These are phyloP conservation scores for Geotrupes spiniger DNA, from an alignment of 2,888 invertebrate species.

Conservation along the genomic window DNA sequence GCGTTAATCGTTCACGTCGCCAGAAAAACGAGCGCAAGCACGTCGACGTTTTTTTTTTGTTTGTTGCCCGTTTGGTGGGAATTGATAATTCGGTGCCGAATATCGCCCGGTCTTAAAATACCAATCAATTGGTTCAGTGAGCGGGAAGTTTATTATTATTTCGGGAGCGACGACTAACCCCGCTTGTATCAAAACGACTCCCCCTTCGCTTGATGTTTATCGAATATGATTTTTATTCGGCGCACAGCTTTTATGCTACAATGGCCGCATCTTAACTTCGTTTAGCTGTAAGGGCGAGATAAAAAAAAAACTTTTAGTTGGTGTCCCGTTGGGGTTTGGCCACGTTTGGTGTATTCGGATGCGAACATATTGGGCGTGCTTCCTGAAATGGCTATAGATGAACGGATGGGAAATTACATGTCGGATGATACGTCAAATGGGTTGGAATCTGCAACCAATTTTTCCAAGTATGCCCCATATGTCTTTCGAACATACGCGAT, in stretches of 20 bases:
- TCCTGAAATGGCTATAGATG: no score
- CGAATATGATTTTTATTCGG: slow-evolving; percentile 38
- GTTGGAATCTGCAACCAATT: no score
- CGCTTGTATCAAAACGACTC: slow-evolving; percentile 44
- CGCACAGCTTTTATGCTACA: slow-evolving; percentile 28
- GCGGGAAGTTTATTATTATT: slow-evolving; percentile 46
- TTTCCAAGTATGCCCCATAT: no score
- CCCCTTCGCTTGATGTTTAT: slow-evolving; percentile 36
- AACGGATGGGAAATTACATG: no score
- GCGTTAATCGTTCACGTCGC: neutral
- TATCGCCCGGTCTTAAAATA: slow-evolving; percentile 39
- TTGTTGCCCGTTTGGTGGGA: neutral
- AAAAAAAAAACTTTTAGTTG: slow-evolving; percentile 15
- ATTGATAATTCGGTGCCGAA: slow-evolving; percentile 27
- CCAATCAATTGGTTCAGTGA: slow-evolving; percentile 46
- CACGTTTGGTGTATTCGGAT: no score
- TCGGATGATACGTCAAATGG: no score
- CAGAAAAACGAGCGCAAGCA: neutral
- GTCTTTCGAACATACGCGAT: no score
- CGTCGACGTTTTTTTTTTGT: neutral
- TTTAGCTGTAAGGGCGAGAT: slow-evolving; percentile 26
- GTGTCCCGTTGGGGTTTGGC: neutral
- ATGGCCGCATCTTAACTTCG: slow-evolving; percentile 19
- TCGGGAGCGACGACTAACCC: slow-evolving; percentile 40
- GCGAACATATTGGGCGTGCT: no score